Percentiles rank a stretch among this genome's conserved stretches.
Conservation (phyloP, 1,140 invertebrate species). For the Laupala kohalensis region DNA sequence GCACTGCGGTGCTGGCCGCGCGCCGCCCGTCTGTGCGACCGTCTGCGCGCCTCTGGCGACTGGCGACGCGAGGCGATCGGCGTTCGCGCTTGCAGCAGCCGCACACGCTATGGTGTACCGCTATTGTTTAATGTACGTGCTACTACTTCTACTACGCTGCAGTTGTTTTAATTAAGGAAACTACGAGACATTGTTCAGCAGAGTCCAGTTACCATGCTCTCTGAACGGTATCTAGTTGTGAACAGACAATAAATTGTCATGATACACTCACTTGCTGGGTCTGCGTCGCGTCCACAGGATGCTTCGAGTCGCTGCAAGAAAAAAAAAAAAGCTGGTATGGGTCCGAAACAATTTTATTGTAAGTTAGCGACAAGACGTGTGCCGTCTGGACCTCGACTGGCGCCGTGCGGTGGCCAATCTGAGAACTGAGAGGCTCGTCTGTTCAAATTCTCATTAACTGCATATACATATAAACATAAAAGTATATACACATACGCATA, state of each 20-base stretch:
- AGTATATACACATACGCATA: background rate
- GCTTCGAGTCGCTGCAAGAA: background rate
- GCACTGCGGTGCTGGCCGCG: no score
- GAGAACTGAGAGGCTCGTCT: slow-evolving; percentile 15
- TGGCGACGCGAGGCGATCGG: background rate
- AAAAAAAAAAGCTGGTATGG: slow-evolving; percentile 30
- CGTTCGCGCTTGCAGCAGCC: background rate
- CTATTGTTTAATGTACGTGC: slow-evolving; percentile 8
- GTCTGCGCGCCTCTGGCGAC: background rate
- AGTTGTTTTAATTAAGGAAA: slow-evolving; percentile 10
- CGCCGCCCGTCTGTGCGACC: no score
- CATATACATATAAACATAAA: slow-evolving; percentile 10
- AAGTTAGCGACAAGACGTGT: slow-evolving; percentile 6
- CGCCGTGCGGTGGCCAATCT: slow-evolving; percentile 11
- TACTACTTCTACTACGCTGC: slow-evolving; percentile 8
- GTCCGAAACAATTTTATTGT: slow-evolving; percentile 26
- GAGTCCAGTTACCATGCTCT: slow-evolving; percentile 27
- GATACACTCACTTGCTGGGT: slow-evolving; percentile 17
- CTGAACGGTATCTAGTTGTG: slow-evolving; percentile 29
- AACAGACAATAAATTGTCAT: slow-evolving; percentile 30
- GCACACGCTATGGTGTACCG: slow-evolving; percentile 10
- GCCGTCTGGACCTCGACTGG: slow-evolving; percentile 4
- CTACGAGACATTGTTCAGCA: slow-evolving; percentile 28
- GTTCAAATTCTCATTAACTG: slow-evolving; percentile 7
- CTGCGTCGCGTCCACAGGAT: slow-evolving; percentile 10